Evolutionary conservation across 2,888 invertebrate genomes (phyloP), one percentile per base, ranked within the genome.

Genomic region (Theretra japonica): DNA sequence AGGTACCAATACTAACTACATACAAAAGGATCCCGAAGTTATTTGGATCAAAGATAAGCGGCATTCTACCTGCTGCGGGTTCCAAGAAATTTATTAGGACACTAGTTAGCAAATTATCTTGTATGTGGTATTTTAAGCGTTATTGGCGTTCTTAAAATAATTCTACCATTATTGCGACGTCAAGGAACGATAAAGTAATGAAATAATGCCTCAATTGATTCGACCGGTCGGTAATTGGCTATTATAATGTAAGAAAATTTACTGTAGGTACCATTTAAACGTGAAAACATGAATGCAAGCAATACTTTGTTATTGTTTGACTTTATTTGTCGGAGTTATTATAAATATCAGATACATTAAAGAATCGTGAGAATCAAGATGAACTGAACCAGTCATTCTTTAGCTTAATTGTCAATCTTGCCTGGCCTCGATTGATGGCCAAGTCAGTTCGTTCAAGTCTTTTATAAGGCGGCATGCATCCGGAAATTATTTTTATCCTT

Each of bases 341-440:
- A 28, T 28, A 28, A 2, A 28, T 28, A 28, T 2, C 48, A 48
- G 48, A 48, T 5, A 7, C 48, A 11, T 28, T 28, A 48, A 48
- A 48, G 17, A 48, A 6, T 48, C 48, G 48, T 6, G 48, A 28
- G 15, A 41, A 41, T 15, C 3, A 11, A 41, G 41, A 53, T n/a
- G 19, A n/a, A 53, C n/a, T 11, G 11, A 41, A n/a, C 6, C 48
- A 48, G 48, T 15, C n/a, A n/a, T 68, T 25, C 21, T 23, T 50
- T n/a, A 21, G 25, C 48, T 60, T 70, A 70, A 60, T 70, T 72
- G 58, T 33, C 48, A 73, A 65, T 76, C 76, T 76, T 77, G 73
- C 21, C 41, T 70, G 73, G 71, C 75, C 73, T 77, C 50, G 19
- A 50, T 15, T 70, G 59, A 30, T 59, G 70, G 70, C 62, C 70